Base-by-base conservation (phyloP, 2,113 vertebrate species). In the Thamnophis sirtalis region DNA sequence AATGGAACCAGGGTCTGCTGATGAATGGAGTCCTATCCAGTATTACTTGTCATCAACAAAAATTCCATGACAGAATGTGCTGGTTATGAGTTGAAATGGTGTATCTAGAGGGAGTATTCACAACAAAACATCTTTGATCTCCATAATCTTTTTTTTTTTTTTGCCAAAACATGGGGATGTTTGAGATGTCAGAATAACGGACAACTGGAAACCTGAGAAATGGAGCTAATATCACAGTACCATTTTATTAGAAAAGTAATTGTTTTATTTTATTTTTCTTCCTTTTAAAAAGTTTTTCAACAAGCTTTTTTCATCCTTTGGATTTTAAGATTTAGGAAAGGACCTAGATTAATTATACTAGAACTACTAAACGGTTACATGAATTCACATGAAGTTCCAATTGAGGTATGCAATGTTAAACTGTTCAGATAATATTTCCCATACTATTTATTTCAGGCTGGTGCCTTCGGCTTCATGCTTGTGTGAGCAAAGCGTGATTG, bases 361-460 rank as follows among this genome's bases (percentile, higher is more conserved):
- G 49, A 88, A 0, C 7, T 50, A 5, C 19, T 89, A 86, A 21
- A 86, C 38, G 51, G 91, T 24, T 1, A 53, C 51, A 43, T 7
- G 11, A 53, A 0, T 55, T 51, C 7, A 33, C 13, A 63, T 9
- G 5, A 26, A 54, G 91, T 50, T 93, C 92, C 22, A 21, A 56
- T 0, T 13, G 33, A 58, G 38, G 87, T 21, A 90, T 58, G 7
- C 24, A 84, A n/a, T 0, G 68, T 93, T 56, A 90, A 80, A 0
- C 88, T 4, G 13, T 95, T 93, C 87, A 93, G 33, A 91, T 49
- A 91, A 63, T 26, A 92, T n/a, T 28, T 88, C 15, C 55, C 51
- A 15, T 9, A 43, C 17, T 21, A 55, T 55, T 73, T 49, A 15
- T 88, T 49, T 43, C 43, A 43, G 43, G 43, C 43, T 43, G 43